Conservation (phyloP, 2,113 vertebrate species). For the Chaenocephalus aceratus region DNA sequence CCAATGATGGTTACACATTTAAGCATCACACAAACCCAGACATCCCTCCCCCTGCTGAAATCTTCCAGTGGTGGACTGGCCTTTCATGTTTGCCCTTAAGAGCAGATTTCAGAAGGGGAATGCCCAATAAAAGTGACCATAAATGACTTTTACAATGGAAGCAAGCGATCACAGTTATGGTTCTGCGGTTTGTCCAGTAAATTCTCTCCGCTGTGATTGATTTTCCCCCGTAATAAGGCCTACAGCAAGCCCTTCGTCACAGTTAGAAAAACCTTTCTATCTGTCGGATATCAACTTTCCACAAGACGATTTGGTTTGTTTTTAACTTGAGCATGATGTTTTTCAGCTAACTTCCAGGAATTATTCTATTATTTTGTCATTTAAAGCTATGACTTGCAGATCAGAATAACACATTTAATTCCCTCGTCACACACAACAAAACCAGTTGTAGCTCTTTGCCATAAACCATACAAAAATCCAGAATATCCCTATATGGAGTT, state of each 20-base stretch:
- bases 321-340: not conserved
- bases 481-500: slow-evolving; percentile 26
- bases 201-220: slow-evolving; percentile 31
- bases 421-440: not conserved
- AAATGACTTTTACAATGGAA: slow-evolving; percentile 25
- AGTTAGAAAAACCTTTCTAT: not conserved
- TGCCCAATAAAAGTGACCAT: slow-evolving; percentile 20
- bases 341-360: slow-evolving; percentile 7
- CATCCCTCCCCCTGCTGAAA: not conserved
- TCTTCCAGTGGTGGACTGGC: not conserved
- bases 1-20: slow-evolving; percentile 50
- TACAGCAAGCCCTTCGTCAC: slow-evolving; percentile 12
- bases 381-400: not conserved
- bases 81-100: slow-evolving; percentile 30
- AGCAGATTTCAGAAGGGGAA: slow-evolving; percentile 25
- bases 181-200: not conserved
- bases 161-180: slow-evolving; percentile 10
- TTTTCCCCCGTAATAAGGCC: slow-evolving; percentile 17
- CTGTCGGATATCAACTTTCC: not conserved
- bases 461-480: slow-evolving; percentile 6
- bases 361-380: not conserved
- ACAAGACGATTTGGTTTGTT: slow-evolving; percentile 18
- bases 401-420: not conserved
- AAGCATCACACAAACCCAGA: slow-evolving; percentile 46
- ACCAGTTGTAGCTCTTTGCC: not conserved